A percentile compares a stretch with the other conserved stretches of the same genome.
Conservation (phyloP, 2,888 invertebrate genomes). For the Tipula helvola region DNA sequence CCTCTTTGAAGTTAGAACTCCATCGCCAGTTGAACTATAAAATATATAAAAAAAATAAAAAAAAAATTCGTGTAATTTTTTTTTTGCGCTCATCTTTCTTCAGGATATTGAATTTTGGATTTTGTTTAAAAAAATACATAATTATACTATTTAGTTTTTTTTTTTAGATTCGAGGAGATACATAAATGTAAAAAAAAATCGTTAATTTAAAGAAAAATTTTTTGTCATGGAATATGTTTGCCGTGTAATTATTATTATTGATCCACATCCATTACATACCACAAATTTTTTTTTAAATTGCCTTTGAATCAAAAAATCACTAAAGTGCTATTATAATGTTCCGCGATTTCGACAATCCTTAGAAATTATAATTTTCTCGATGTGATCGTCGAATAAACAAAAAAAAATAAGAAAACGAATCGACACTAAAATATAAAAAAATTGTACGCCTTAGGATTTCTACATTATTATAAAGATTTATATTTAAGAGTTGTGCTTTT, state of each 20-base stretch:
- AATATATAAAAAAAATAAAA: constrained; percentile 13
- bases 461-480: neutral
- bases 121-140: neutral
- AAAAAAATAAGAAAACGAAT: neutral
- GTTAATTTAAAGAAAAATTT: neutral
- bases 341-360: neutral
- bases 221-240: neutral
- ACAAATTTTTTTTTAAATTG: neutral
- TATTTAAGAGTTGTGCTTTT: neutral
- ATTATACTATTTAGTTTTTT: neutral
- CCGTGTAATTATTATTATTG: neutral
- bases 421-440: neutral
- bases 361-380: constrained; percentile 4
- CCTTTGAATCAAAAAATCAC: neutral
- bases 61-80: constrained; percentile 20
- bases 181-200: neutral
- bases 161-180: neutral
- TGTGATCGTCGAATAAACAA: neutral
- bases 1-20: constrained; percentile 95
- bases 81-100: neutral
- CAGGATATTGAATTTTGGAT: constrained; percentile 18
- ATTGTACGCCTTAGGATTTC: neutral
- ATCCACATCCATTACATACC: neutral
- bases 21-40: constrained; percentile 84
- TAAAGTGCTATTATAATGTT: neutral